Base-by-base conservation (phyloP, 2,797 vertebrate genomes). In the Hippoglossus hippoglossus region DNA sequence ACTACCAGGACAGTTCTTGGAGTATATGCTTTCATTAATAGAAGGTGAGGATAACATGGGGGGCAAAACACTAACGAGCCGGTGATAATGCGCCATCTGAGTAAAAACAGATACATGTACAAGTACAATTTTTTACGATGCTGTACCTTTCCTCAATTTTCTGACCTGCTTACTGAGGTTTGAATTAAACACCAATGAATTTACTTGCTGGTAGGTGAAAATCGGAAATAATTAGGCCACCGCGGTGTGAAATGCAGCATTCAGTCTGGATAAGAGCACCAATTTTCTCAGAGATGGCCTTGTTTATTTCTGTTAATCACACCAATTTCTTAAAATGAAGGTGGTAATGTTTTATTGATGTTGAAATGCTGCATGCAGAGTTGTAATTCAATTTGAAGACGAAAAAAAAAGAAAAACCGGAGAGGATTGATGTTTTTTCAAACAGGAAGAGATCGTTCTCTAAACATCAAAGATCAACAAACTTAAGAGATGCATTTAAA, bases 1-100 rank as follows among this genome's bases (percentile, higher is more conserved):
- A 44, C 68, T 21, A 67, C 31, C 60, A 50, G 63, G 51, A 61
- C 22, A 60, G 63, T 52, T 59, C 19, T n/a, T 49, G 50, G 15
- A 13, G 56, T 26, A 41, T 31, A 41, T 10, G 44, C 21, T 61
- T 77, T 26, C 12, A 49, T 60, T 62, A 61, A 75, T 24, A 34
- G n/a, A 52, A 41, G 49, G 34, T 28, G 73, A 25, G 62, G 26
- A 70, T 51, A 31, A 25, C 75, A 83, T 72, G 4, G 53, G 71
- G 74, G 61, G 74, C 70, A 69, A 64, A 78, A 70, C 19, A 49
- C 57, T 75, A 77, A 89, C 28, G 71, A 85, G 76, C 57, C 52
- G 39, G 75, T 79, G 61, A 79, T 86, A 77, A 66, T 66, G 60
- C 57, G 63, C 21, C 34, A 21, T 50, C 24, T 46, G 3, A 63